Percentiles rank a stretch among this genome's conserved stretches.
Conservation (phyloP, 2,797 vertebrate genomes). For the Benthosema pterotum region DNA sequence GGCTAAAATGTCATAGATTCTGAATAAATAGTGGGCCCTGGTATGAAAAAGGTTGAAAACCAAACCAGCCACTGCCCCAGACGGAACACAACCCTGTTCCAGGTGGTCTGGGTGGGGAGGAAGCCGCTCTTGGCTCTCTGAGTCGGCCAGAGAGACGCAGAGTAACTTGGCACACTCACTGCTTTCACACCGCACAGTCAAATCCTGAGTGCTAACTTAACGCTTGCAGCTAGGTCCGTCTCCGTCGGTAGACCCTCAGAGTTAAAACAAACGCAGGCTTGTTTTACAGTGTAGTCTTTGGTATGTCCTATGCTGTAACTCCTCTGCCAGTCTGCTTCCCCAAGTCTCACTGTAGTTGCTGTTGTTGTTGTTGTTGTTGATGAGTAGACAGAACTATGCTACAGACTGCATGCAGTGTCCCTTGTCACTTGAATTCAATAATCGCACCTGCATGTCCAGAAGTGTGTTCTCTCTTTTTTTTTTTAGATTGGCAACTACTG, state of each 20-base stretch:
- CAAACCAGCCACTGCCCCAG: no score
- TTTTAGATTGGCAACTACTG: no score
- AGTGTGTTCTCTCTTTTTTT: neutral
- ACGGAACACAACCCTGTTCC: constrained; percentile 37
- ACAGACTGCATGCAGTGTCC: constrained; percentile 18
- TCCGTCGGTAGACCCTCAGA: no score
- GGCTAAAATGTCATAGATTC: no score
- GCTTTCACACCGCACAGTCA: no score
- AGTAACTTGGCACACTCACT: constrained; percentile 28
- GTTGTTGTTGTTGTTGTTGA: no score
- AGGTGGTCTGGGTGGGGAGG: constrained; percentile 69
- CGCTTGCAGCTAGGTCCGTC: no score
- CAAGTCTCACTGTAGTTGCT: neutral
- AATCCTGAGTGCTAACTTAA: no score
- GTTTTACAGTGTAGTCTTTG: neutral
- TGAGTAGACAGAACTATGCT: constrained; percentile 19
- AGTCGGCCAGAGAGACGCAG: constrained; percentile 1
- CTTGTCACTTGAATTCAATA: constrained; percentile 16
- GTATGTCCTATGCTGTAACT: constrained; percentile 4
- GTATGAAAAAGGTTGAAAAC: no score
- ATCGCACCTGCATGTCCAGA: constrained; percentile 1
- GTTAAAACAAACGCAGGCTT: neutral
- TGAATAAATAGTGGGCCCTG: no score
- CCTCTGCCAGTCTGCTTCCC: no score
- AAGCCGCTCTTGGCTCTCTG: constrained; percentile 59